These are phyloP conservation scores for Cottoperca gobio DNA, from an alignment of 2,797 vertebrate species.

Conservation along the genomic window DNA sequence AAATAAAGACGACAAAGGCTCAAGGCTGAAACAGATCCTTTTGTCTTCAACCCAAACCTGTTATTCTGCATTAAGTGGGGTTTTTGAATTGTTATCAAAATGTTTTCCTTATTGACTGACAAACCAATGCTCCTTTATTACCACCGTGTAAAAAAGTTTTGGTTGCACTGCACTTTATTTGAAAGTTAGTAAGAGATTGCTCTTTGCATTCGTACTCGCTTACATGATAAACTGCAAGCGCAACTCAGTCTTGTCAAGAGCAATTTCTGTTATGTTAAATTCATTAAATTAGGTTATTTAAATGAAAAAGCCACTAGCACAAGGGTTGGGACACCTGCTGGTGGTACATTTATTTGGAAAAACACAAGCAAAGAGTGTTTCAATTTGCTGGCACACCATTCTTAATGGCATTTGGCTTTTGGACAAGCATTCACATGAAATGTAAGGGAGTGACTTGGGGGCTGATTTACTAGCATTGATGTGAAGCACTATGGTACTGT, in stretches of 20 bases:
- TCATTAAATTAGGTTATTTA: neutral
- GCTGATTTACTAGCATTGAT: neutral
- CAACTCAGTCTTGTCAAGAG: neutral
- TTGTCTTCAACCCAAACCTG: constrained; percentile 51
- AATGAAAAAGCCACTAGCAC: neutral
- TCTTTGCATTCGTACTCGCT: constrained; percentile 19
- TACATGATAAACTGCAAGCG: neutral
- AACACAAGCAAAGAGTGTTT: neutral
- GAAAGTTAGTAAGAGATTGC: constrained; percentile 1
- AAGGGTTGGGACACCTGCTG: neutral
- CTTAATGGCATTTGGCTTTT: neutral
- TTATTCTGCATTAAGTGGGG: constrained; percentile 29
- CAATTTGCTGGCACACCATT: neutral
- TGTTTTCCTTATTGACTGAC: constrained; percentile 21
- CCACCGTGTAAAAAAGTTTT: constrained; percentile 10
- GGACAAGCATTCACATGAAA: neutral
- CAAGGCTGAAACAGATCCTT: constrained; percentile 47
- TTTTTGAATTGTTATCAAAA: constrained; percentile 29
- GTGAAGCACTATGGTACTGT: neutral
- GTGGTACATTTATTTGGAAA: neutral
- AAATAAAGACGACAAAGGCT: constrained; percentile 47
- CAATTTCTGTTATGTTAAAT: neutral
- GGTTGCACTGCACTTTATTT: neutral
- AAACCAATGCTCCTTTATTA: constrained; percentile 19
- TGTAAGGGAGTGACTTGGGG: neutral